phyloP scores from a whole-genome alignment of 2,888 invertebrate species.

The Sthenelais limicola region DNA sequence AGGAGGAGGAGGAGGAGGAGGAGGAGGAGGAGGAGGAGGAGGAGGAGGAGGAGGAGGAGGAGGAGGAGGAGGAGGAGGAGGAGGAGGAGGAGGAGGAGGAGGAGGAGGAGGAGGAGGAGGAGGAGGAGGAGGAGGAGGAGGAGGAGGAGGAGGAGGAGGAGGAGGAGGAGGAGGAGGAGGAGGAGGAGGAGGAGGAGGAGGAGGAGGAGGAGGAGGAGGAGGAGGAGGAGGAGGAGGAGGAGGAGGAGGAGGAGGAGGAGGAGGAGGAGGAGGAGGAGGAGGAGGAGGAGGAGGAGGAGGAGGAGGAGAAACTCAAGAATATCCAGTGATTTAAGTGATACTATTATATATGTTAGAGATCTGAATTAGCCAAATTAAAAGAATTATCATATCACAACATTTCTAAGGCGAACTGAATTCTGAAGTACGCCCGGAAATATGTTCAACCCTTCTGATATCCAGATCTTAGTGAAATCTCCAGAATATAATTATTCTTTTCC shows the following conservation, averaged over 20 bases:
- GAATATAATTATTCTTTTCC: too few species aligned
- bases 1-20: constrained; percentile 20
- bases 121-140: constrained; percentile 31
- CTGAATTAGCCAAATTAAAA: too few species aligned
- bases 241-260: constrained; percentile 17
- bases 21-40: constrained; percentile 1
- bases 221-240: constrained; percentile 10
- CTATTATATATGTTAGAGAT: too few species aligned
- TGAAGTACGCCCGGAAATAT: too few species aligned
- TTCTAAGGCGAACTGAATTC: too few species aligned
- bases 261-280: constrained; percentile 26
- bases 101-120: constrained; percentile 25
- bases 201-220: constrained; percentile 8
- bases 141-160: neutral
- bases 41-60: neutral
- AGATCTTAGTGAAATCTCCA: too few species aligned
- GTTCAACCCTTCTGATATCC: too few species aligned
- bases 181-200: constrained; percentile 13
- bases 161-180: neutral
- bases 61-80: constrained; percentile 15
- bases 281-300: constrained; percentile 26
- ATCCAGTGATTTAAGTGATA: constrained; percentile 4
- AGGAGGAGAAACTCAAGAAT: constrained; percentile 3
- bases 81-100: constrained; percentile 21
- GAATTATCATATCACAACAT: too few species aligned